These are phyloP conservation scores for Schizothorax lantsangensis DNA, from an alignment of 2,797 vertebrate species.

Conservation along the genomic window DNA sequence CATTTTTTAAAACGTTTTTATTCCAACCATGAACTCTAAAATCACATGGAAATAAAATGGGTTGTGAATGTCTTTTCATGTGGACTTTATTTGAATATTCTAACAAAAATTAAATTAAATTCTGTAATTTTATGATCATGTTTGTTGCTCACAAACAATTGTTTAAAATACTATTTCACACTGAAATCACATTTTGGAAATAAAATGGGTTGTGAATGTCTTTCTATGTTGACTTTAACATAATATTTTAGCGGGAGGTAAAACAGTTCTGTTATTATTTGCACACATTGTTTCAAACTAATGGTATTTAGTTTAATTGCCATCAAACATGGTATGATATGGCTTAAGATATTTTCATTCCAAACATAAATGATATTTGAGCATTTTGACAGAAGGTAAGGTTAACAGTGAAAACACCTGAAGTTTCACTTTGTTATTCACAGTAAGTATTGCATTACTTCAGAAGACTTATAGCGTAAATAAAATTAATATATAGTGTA, in stretches of 20 bases:
- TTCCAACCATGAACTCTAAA: too few relatives aligned
- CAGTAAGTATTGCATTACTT: neutral
- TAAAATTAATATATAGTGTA: neutral
- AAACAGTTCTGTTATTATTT: neutral
- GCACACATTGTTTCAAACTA: neutral
- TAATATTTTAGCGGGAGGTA: neutral
- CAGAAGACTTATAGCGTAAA: neutral
- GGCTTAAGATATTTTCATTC: neutral
- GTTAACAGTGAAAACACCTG: neutral
- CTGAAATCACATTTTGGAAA: neutral
- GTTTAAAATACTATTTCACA: neutral
- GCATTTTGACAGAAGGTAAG: neutral
- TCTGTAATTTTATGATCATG: neutral
- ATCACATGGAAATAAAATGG: neutral
- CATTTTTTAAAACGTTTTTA: too few relatives aligned
- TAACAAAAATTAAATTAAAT: neutral
- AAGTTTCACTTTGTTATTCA: neutral
- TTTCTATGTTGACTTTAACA: neutral
- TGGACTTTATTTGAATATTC: neutral
- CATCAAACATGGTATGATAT: neutral
- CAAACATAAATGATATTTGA: neutral
- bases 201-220: neutral
- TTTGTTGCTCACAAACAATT: neutral
- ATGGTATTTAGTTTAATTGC: neutral
- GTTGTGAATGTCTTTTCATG: neutral